A percentile compares a stretch with the other conserved stretches of the same genome.
phyloP scores from a whole-genome alignment of 2,888 invertebrate genomes.

The Ophonus ardosiacus region DNA sequence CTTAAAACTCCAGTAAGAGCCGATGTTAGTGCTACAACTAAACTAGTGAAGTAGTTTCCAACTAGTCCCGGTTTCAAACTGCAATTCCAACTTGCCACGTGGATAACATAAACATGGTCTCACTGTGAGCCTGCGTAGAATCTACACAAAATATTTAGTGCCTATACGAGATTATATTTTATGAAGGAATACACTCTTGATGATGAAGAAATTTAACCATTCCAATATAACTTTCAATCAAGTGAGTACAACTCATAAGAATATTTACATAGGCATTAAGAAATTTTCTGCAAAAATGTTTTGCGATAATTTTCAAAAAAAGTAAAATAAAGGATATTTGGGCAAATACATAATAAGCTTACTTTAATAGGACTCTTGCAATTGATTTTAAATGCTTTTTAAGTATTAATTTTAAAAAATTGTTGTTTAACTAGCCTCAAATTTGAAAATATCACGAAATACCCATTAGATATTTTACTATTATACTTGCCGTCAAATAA shows the following conservation, averaged over 20 bases:
- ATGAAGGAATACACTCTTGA: slow-evolving; percentile 1
- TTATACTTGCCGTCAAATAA: too few relatives aligned
- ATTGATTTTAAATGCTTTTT: too few relatives aligned
- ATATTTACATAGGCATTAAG: background rate
- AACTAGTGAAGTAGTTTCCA: slow-evolving; percentile 55
- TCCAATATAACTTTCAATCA: background rate
- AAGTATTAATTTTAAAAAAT: too few relatives aligned
- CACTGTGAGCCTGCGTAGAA: background rate
- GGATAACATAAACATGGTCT: slow-evolving; percentile 50
- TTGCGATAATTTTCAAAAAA: too few relatives aligned
- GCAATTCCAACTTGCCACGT: slow-evolving; percentile 56
- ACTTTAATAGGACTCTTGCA: too few relatives aligned
- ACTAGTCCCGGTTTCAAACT: slow-evolving; percentile 41
- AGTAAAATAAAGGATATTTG: too few relatives aligned
- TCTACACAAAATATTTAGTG: background rate
- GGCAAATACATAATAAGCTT: too few relatives aligned
- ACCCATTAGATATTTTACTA: too few relatives aligned
- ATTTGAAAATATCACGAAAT: too few relatives aligned
- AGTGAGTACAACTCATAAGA: background rate
- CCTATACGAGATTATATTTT: background rate
- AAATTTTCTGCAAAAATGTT: too few relatives aligned
- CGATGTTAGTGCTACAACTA: slow-evolving; percentile 49
- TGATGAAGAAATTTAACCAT: slow-evolving; percentile 5
- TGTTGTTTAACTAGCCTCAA: too few relatives aligned
- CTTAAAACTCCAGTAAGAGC: slow-evolving; percentile 55